Evolutionary conservation across 2,113 vertebrate species (phyloP).

Genomic region (Syngnathus scovelli): DNA sequence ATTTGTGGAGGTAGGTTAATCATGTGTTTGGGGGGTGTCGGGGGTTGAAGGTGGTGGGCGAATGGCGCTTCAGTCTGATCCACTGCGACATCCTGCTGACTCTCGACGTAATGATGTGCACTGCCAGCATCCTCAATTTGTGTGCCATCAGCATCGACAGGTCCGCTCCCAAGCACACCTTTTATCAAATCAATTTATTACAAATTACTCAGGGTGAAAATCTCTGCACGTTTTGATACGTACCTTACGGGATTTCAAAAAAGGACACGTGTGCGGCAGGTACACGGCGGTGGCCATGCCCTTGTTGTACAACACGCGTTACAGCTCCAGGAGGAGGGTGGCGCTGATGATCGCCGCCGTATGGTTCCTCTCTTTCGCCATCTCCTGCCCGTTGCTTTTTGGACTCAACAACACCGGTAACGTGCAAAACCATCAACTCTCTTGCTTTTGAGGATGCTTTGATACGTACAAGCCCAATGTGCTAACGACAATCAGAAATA

Average conservation of each 20-base stretch:
- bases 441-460: not conserved
- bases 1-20: not conserved
- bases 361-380: slow-evolving; percentile 75
- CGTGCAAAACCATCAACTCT: not conserved
- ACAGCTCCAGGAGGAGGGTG: slow-evolving; percentile 73
- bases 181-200: not conserved
- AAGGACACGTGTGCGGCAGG: slow-evolving; percentile 28
- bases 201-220: not conserved
- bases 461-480: no score
- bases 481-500: no score
- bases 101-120: slow-evolving; percentile 76
- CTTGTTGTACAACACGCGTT: slow-evolving; percentile 72
- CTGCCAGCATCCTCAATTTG: slow-evolving; percentile 76
- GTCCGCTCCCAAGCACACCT: slow-evolving; percentile 27
- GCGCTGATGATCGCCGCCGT: slow-evolving; percentile 70
- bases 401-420: slow-evolving; percentile 73
- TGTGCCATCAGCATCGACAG: slow-evolving; percentile 77
- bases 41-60: slow-evolving; percentile 65
- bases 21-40: no score
- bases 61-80: slow-evolving; percentile 73
- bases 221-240: no score
- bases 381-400: slow-evolving; percentile 73
- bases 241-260: no score
- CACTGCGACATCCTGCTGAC: slow-evolving; percentile 75
- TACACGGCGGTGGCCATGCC: slow-evolving; percentile 76